Conservation (phyloP, 2,113 vertebrate species). For the Pungitius pungitius region DNA sequence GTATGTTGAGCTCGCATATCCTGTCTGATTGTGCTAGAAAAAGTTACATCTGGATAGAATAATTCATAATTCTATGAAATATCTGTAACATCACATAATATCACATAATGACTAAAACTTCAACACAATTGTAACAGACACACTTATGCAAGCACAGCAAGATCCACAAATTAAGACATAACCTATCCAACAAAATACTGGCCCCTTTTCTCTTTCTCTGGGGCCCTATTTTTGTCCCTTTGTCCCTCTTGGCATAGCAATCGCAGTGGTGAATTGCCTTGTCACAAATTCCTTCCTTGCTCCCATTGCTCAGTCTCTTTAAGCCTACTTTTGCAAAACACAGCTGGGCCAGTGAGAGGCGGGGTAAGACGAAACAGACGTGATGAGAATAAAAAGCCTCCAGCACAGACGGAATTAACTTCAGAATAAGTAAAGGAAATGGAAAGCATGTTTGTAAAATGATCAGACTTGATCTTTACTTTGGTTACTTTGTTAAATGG, state of each 20-base stretch:
- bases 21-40: not conserved
- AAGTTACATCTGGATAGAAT: not conserved
- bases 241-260: slow-evolving; percentile 50
- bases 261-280: slow-evolving; percentile 33
- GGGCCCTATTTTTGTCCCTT: slow-evolving; percentile 33
- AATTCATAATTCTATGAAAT: not conserved
- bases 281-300: slow-evolving; percentile 45
- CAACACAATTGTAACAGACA: not conserved
- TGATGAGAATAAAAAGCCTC: slow-evolving; percentile 40
- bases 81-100: not conserved
- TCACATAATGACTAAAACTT: not conserved
- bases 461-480: not conserved
- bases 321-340: slow-evolving; percentile 42
- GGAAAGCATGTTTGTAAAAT: slow-evolving; percentile 1
- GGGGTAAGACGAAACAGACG: slow-evolving; percentile 12
- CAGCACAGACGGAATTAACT: not conserved
- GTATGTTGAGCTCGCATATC: not conserved
- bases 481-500: not conserved
- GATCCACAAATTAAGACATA: slow-evolving; percentile 18
- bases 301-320: slow-evolving; percentile 31
- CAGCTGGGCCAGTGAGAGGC: slow-evolving; percentile 48
- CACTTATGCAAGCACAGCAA: not conserved
- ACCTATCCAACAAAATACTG: slow-evolving; percentile 31
- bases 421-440: not conserved
- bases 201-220: slow-evolving; percentile 13